These are phyloP conservation scores for Dryoscopus gambensis DNA, from an alignment of 2,113 vertebrate genomes.

Conservation along the genomic window DNA sequence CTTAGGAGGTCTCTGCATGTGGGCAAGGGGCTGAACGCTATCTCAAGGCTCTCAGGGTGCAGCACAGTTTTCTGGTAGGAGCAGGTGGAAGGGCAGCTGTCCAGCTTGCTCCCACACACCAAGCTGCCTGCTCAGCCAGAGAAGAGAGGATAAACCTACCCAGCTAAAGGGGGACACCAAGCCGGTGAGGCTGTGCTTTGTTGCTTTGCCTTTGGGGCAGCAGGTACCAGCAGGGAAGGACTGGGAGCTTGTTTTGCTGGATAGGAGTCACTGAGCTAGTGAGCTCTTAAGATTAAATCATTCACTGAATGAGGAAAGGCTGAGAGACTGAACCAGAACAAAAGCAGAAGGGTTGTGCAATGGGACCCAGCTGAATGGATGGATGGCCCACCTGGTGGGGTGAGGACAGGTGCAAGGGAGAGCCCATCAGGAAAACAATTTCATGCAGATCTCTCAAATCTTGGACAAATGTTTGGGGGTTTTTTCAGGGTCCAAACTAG, in stretches of 20 bases:
- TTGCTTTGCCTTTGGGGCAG: background rate
- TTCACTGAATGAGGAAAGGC: background rate
- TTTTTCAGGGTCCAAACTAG: background rate
- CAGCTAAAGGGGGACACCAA: background rate
- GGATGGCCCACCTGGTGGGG: background rate
- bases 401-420: background rate
- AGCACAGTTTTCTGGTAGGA: background rate
- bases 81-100: background rate
- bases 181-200: background rate
- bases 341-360: background rate
- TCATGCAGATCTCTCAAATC: background rate
- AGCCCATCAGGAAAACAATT: background rate
- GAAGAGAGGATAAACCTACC: background rate
- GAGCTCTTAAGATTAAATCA: background rate
- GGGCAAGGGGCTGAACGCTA: background rate
- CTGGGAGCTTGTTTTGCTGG: background rate
- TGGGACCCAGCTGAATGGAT: rapidly evolving
- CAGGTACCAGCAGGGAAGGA: background rate
- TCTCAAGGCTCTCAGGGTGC: rapidly evolving
- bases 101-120: rapidly evolving
- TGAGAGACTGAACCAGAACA: background rate
- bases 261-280: background rate
- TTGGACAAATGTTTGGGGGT: background rate
- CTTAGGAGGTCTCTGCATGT: background rate
- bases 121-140: background rate